Evolutionary conservation across 2,113 vertebrate species (phyloP), one percentile per base, ranked within the genome.

Genomic region (Hiodon tergisus): DNA sequence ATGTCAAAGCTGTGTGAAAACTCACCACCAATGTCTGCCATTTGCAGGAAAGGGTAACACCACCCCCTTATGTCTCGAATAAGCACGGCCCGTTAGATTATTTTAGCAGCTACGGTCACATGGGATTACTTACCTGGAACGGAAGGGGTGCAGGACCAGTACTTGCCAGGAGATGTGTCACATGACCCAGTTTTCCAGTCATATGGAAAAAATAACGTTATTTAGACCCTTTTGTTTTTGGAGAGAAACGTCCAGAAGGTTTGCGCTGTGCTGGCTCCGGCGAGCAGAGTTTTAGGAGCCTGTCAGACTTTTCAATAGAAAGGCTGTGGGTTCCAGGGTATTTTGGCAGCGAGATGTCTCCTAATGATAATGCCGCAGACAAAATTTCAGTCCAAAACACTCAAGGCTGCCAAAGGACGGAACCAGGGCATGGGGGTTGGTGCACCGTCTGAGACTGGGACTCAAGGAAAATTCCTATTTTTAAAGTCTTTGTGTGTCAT

Each of bases 381-480:
- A 58, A 59, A 71, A 60, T 71, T 71, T 31, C 57, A 11, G n/a
- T 70, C 52, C 69, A 57, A 70, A 70, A 17, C 54, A 17, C 31
- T 8, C 4, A 31, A 48, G 47, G 8, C 70, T 71, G 70, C 54
- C 55, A 60, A 59, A 58, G 6, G 4, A 71, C 31, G 60, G 55
- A 11, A 71, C 11, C 11, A 59, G 7, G 9, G 14, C 58, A 59
- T 9, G 58, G 14, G 58, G 14, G 57, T 31, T 59, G 13, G 31
- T 31, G 31, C 31, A 31, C 31, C 31, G 31, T 31, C 31, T 31
- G 31, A 31, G 31, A 31, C 31, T 31, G 31, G 31, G 31, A 31
- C 31, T 31, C 31, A 31, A 31, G 31, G 31, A 0, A 31, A 31
- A 31, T 31, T 31, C 31, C 31, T 31, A 31, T 31, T 31, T 31